phyloP scores from a whole-genome alignment of 1,140 invertebrate species.

The Archivesica marissinica region DNA sequence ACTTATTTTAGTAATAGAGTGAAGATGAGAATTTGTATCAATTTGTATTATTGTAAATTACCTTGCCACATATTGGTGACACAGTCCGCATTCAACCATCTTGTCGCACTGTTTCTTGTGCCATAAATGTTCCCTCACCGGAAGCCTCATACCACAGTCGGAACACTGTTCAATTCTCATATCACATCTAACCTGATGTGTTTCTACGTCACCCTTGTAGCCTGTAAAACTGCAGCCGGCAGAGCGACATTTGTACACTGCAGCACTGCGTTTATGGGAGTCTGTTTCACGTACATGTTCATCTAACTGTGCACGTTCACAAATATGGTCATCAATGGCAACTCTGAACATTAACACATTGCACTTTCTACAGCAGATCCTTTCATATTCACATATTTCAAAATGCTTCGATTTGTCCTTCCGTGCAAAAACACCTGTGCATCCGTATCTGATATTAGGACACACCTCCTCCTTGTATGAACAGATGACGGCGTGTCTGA shows the following conservation, averaged over 20 bases:
- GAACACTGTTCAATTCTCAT: conserved; percentile 2
- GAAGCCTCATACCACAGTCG: conserved; percentile 14
- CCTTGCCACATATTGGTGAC: conserved; percentile 6
- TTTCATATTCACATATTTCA: conserved; percentile 37
- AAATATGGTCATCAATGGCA: neutral
- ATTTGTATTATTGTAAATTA: neutral
- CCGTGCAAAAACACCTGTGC: neutral
- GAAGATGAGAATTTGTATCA: neutral
- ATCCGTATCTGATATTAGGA: neutral
- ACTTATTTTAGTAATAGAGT: neutral
- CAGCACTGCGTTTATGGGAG: neutral
- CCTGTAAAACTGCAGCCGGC: neutral
- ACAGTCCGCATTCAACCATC: neutral
- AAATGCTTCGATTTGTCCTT: conserved; percentile 23
- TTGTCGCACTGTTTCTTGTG: conserved; percentile 1
- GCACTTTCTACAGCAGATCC: neutral
- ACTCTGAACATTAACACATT: neutral
- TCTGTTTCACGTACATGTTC: neutral
- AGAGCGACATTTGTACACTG: neutral
- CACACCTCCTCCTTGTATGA: neutral
- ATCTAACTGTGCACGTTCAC: neutral
- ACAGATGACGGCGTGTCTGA: neutral
- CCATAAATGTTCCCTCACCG: neutral
- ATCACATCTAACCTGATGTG: neutral
- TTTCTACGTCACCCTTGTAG: neutral